phyloP scores from a whole-genome alignment of 37 sponge, comb jelly and placozoan species.

The Beroe forskalii region DNA sequence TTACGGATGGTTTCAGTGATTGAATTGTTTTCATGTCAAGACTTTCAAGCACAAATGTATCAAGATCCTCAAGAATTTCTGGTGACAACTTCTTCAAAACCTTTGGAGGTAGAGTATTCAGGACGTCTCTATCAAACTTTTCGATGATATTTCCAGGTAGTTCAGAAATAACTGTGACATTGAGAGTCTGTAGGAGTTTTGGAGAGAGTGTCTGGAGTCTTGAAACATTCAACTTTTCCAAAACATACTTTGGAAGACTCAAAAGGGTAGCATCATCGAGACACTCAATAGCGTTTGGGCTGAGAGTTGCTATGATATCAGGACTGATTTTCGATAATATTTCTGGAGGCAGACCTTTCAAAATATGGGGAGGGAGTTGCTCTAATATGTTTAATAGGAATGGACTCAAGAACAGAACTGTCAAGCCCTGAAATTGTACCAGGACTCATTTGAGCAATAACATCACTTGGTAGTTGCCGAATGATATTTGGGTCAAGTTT shows the following conservation, averaged over 20 bases:
- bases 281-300: background rate
- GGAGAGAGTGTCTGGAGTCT: slow-evolving; percentile 47
- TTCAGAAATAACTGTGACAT: background rate
- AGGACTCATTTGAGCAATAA: slow-evolving; percentile 29
- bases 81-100: slow-evolving; percentile 30
- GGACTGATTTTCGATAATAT: background rate
- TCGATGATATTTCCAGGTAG: slow-evolving; percentile 11
- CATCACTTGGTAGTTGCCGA: background rate
- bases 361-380: background rate
- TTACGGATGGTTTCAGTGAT: slow-evolving; percentile 50
- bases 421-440: background rate
- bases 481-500: background rate
- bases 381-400: background rate
- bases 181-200: background rate
- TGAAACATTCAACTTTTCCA: slow-evolving; percentile 37
- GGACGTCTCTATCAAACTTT: slow-evolving; percentile 17
- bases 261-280: background rate
- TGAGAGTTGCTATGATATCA: background rate
- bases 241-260: background rate
- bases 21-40: slow-evolving; percentile 41
- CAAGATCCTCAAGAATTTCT: slow-evolving; percentile 42
- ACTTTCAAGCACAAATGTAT: slow-evolving; percentile 42
- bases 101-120: slow-evolving; percentile 25
- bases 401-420: background rate
- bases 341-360: background rate